Percentiles rank a stretch among this genome's conserved stretches.
Evolutionary conservation across 2,888 invertebrate species (phyloP).

Genomic region (Cosmia pyralina): DNA sequence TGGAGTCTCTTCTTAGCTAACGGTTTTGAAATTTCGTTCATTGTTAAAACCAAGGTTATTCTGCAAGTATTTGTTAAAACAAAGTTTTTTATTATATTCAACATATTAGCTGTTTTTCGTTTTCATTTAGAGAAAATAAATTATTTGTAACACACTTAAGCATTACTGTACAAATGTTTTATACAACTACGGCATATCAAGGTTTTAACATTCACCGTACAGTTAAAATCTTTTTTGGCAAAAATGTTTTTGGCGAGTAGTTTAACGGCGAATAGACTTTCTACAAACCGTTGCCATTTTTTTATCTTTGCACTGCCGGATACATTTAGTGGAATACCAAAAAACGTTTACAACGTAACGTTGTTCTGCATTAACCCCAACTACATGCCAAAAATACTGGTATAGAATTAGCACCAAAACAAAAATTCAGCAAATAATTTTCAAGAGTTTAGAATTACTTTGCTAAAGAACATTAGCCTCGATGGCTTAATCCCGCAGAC

Average conservation of each 20-base stretch:
- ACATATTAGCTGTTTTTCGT: neutral
- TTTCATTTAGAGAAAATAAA: conserved; percentile 12
- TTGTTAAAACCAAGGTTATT: conserved; percentile 11
- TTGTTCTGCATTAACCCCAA: conserved; percentile 30
- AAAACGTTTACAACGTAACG: conserved; percentile 18
- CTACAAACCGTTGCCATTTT: conserved; percentile 57
- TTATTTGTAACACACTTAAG: neutral
- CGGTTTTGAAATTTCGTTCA: conserved; percentile 53
- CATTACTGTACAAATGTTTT: conserved; percentile 17
- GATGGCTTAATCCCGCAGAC: conserved; percentile 44
- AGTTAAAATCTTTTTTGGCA: conserved; percentile 36
- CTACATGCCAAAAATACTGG: conserved; percentile 34
- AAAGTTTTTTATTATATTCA: neutral
- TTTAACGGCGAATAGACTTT: conserved; percentile 50
- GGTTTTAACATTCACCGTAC: conserved; percentile 26
- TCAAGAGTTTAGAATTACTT: conserved; percentile 45
- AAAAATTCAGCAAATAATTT: conserved; percentile 3
- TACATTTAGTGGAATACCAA: conserved; percentile 42
- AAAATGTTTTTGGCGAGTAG: conserved; percentile 39
- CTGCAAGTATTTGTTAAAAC: neutral
- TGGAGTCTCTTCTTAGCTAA: conserved; percentile 41
- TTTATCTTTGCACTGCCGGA: conserved; percentile 56
- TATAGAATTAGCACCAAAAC: conserved; percentile 12
- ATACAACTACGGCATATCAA: conserved; percentile 18
- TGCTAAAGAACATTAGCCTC: conserved; percentile 26